Percentiles rank a stretch among this genome's conserved stretches.
phyloP scores from a whole-genome alignment of 2,797 vertebrate species.

The Pogonophryne albipinna region DNA sequence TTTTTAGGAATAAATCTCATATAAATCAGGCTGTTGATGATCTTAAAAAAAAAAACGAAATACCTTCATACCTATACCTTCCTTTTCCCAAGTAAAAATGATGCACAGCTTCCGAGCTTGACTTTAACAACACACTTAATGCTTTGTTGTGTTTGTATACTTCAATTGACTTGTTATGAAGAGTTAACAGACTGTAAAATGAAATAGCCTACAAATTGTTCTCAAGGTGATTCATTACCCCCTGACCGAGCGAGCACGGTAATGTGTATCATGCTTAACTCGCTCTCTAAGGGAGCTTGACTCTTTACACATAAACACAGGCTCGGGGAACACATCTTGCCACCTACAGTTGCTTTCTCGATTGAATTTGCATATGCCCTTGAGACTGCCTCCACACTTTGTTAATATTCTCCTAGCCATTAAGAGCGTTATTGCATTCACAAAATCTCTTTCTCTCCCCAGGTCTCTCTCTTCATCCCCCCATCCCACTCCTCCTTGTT shows the following conservation, averaged over 20 bases:
- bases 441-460: conserved; percentile 50
- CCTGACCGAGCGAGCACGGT: conserved; percentile 25
- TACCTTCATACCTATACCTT: not conserved
- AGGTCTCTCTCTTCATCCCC: conserved; percentile 38
- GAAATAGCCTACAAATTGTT: conserved; percentile 47
- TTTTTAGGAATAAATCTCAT: no score
- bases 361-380: conserved; percentile 72
- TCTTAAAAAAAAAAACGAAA: no score
- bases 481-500: conserved; percentile 50
- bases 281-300: conserved; percentile 18
- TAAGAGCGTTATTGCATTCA: conserved; percentile 78
- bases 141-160: conserved; percentile 36
- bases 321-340: conserved; percentile 25
- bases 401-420: conserved; percentile 82
- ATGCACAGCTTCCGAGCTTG: not conserved
- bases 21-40: no score
- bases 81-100: not conserved
- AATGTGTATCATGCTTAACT: conserved; percentile 48
- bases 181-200: conserved; percentile 55
- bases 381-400: conserved; percentile 66
- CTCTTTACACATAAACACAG: conserved; percentile 21
- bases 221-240: conserved; percentile 54
- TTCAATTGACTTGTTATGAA: conserved; percentile 40
- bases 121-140: conserved; percentile 11
- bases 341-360: conserved; percentile 68